These are phyloP conservation scores for Aramus guarauna DNA, from an alignment of 2,113 vertebrate species.

Conservation along the genomic window DNA sequence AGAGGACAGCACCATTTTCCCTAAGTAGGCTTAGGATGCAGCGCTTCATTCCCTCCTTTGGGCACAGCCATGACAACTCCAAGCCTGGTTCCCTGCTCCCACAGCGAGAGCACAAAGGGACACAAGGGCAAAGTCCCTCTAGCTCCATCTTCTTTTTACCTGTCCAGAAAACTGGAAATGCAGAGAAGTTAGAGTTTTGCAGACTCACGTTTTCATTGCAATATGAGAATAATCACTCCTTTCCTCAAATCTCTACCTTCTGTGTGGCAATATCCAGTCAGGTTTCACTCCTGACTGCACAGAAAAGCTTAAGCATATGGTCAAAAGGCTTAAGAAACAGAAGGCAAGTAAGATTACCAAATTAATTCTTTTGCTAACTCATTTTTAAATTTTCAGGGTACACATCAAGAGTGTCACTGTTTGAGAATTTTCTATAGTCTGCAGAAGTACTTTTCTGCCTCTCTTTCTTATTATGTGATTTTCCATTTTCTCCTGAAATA, in stretches of 20 bases:
- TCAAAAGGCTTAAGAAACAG: background rate
- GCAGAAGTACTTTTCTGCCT: background rate
- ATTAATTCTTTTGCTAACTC: background rate
- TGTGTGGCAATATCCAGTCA: background rate
- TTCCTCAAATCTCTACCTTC: background rate
- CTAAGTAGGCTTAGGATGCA: background rate
- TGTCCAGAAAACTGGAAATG: background rate
- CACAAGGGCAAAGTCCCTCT: background rate
- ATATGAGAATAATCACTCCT: background rate
- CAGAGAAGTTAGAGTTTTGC: background rate
- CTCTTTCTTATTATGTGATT: background rate
- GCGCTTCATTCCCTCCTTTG: background rate
- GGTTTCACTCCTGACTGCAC: background rate
- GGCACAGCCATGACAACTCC: background rate
- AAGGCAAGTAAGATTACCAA: background rate
- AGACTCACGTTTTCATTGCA: background rate
- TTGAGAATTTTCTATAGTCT: background rate
- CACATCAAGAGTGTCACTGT: background rate
- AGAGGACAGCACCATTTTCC: background rate
- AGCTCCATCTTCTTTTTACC: background rate
- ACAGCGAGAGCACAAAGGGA: background rate
- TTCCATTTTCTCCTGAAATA: background rate
- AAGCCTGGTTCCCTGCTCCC: background rate
- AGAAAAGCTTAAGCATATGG: background rate
- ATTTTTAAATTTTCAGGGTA: background rate